Conservation (phyloP, 2,113 vertebrate genomes). For the Scomber scombrus region DNA sequence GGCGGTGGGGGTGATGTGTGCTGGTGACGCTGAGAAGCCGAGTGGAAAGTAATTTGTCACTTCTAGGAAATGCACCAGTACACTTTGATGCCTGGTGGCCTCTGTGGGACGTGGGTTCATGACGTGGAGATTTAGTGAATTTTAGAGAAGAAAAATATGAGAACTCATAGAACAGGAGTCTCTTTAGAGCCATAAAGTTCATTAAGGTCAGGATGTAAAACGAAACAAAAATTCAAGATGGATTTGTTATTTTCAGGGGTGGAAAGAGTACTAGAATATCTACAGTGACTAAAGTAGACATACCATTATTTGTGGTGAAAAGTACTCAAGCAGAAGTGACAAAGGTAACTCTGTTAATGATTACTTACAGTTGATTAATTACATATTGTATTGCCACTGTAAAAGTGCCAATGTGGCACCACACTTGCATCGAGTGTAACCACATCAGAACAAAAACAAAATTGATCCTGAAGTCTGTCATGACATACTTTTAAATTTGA, state of each 20-base stretch:
- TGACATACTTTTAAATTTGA: too few relatives aligned
- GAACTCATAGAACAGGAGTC: neutral
- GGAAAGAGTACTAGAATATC: neutral
- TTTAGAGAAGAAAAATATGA: neutral
- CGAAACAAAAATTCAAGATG: neutral
- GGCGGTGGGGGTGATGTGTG: conserved; percentile 17
- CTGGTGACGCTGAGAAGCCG: conserved; percentile 48
- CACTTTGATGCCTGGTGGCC: conserved; percentile 30
- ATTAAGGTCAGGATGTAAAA: neutral
- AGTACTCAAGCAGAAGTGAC: neutral
- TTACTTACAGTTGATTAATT: conserved; percentile 8
- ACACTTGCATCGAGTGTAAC: too few relatives aligned
- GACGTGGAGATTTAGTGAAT: neutral
- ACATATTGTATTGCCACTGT: conserved; percentile 4
- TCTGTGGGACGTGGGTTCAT: neutral
- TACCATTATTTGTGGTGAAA: conserved; percentile 18
- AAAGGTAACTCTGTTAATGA: conserved; percentile 7
- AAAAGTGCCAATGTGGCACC: too few relatives aligned
- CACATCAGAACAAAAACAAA: too few relatives aligned
- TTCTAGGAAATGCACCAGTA: conserved; percentile 46
- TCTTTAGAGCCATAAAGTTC: neutral
- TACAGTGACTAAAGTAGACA: neutral
- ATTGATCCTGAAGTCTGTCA: too few relatives aligned
- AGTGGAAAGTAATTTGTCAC: conserved; percentile 70
- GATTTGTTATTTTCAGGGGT: neutral